phyloP scores from a whole-genome alignment of 2,113 vertebrate species.

The Calonectris borealis region DNA sequence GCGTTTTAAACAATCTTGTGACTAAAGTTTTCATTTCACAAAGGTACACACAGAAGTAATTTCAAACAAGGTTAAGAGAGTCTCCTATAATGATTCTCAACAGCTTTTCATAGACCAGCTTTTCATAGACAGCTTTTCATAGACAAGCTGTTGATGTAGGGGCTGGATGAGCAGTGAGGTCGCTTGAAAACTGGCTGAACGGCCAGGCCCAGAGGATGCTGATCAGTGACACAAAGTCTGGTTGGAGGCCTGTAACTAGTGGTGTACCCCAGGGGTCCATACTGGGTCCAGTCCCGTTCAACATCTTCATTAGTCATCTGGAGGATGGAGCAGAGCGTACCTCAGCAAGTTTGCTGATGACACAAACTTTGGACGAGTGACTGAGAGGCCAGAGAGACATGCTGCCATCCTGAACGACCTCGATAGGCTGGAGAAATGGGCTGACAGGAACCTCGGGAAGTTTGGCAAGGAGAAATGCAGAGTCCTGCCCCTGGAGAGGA shows the following conservation, averaged over 20 bases:
- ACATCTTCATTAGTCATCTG: not conserved
- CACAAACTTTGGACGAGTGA: not conserved
- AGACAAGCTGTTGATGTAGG: not conserved
- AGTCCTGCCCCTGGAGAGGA: not conserved
- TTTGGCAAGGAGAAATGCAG: not conserved
- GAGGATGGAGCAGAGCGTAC: not conserved
- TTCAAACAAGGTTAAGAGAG: not conserved
- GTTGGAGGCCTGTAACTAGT: not conserved
- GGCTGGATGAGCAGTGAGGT: not conserved
- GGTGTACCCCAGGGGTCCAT: not conserved
- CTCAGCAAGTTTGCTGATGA: not conserved
- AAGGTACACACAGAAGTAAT: not conserved
- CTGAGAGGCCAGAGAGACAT: not conserved
- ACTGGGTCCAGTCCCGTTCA: not conserved
- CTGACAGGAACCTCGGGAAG: not conserved
- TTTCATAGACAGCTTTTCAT: not conserved
- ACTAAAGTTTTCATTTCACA: not conserved
- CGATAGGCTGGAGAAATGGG: not conserved
- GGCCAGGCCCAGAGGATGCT: not conserved
- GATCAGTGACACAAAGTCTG: not conserved
- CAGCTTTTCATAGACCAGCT: not conserved
- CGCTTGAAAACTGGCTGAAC: not conserved
- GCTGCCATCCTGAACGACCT: accelerated
- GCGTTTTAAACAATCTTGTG: not conserved
- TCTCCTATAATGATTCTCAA: not conserved